Evolutionary conservation across 2,797 vertebrate species (phyloP), one percentile per base, ranked within the genome.

Genomic region (Chanos chanos): DNA sequence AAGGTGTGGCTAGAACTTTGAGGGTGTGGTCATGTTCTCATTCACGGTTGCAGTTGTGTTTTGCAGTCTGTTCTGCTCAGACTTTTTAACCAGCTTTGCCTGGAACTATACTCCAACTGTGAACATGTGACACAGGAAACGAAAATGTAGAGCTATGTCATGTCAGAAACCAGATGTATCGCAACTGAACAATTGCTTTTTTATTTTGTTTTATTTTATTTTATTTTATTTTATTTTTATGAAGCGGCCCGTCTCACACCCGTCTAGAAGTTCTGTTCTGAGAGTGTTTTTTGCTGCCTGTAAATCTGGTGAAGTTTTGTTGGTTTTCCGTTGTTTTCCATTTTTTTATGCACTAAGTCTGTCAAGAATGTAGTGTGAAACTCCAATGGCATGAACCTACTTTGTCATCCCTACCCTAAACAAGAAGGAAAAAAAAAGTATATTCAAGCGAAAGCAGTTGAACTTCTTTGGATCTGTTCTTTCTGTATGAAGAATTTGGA

Each of bases 311-410:
- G n/a, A n/a, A n/a, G n/a, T n/a, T n/a, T n/a, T n/a, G n/a, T n/a
- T n/a, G n/a, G n/a, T 63, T 66, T 69, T 63, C 13, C 30, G 73
- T 85, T 81, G 66, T 87, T 79, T 79, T 79, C 86, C 88, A 85
- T 78, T 86, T 88, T 61, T 89, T 87, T 90, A 89, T 87, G 91
- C 90, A 92, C 92, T 92, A 89, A 89, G 92, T 90, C 81, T n/a
- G 85, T 94, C 89, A 86, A 90, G 93, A 95, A 93, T 92, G 91
- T 94, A 91, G 85, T 84, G 85, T 89, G 87, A 86, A 91, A 88
- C 80, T 89, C 79, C 89, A 84, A 76, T 51, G 85, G 85, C 87
- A 71, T 89, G 87, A 83, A 83, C 76, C 60, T 59, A 74, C 21
- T 27, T 56, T 41, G 28, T 21, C 24, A 75, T 37, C 34, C 13